Percentiles rank a stretch among this genome's conserved stretches.
These are phyloP conservation scores for Euproctis similis DNA, from an alignment of 2,888 invertebrate genomes.

Conservation along the genomic window DNA sequence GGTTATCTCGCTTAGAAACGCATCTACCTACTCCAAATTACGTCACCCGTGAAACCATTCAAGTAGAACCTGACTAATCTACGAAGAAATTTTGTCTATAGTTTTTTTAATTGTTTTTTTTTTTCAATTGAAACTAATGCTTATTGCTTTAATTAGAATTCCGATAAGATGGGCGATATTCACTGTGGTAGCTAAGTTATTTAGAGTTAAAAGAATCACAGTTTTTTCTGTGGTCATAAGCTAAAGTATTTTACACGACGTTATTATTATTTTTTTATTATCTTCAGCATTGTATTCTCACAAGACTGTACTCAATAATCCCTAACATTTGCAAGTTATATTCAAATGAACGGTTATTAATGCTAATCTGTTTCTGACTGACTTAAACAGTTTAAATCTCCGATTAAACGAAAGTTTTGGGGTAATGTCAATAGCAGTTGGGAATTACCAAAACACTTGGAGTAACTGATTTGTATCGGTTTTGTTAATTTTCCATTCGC, in stretches of 20 bases:
- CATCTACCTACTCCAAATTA: constrained; percentile 21
- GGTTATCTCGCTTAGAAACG: constrained; percentile 37
- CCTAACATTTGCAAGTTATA: not conserved
- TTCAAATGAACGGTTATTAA: constrained; percentile 13
- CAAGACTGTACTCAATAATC: not conserved
- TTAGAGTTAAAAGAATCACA: too few relatives aligned
- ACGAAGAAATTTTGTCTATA: too few relatives aligned
- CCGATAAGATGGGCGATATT: too few relatives aligned
- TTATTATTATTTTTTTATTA: too few relatives aligned
- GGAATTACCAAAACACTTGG: constrained; percentile 25
- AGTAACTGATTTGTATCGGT: constrained; percentile 33
- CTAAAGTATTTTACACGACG: too few relatives aligned
- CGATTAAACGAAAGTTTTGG: constrained; percentile 18
- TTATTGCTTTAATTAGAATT: too few relatives aligned
- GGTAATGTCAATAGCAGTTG: constrained; percentile 33
- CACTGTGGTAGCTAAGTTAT: too few relatives aligned
- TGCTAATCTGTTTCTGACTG: constrained; percentile 12
- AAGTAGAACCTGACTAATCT: too few relatives aligned
- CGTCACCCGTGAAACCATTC: constrained; percentile 13
- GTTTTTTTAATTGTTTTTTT: too few relatives aligned
- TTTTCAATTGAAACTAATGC: too few relatives aligned
- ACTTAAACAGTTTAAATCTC: constrained; percentile 13
- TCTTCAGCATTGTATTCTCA: not conserved
- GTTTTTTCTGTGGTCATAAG: too few relatives aligned
- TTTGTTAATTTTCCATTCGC: constrained; percentile 35